phyloP scores from a whole-genome alignment of 2,113 vertebrate species.

The Mionectes macconnelli region DNA sequence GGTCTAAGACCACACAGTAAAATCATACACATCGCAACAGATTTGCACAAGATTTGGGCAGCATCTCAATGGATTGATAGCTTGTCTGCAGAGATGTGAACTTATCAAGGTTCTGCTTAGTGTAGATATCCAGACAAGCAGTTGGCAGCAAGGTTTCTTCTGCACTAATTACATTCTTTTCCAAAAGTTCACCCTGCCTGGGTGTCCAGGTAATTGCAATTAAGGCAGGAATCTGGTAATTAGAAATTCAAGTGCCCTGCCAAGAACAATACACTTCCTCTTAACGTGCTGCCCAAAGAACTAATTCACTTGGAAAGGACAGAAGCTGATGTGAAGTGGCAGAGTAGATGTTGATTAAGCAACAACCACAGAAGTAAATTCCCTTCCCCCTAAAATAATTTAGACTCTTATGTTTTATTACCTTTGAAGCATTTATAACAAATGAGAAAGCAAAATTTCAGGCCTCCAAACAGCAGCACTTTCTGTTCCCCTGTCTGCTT shows the following conservation, averaged over 20 bases:
- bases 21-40: not conserved
- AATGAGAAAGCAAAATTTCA: not conserved
- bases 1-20: not conserved
- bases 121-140: conserved; percentile 59
- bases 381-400: conserved; percentile 43
- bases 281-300: conserved; percentile 74
- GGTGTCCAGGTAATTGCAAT: conserved; percentile 85
- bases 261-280: conserved; percentile 79
- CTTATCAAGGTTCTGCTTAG: conserved; percentile 52
- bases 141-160: conserved; percentile 70
- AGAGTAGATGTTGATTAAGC: conserved; percentile 64
- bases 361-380: conserved; percentile 47
- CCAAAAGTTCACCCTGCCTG: conserved; percentile 79
- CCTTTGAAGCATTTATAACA: not conserved
- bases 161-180: conserved; percentile 80
- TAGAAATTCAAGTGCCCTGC: conserved; percentile 80
- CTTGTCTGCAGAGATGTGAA: conserved; percentile 47
- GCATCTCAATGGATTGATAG: conserved; percentile 7
- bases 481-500: not conserved
- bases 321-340: conserved; percentile 69
- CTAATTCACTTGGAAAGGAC: conserved; percentile 71
- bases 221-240: conserved; percentile 81
- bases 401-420: not conserved
- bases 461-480: not conserved
- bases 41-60: not conserved